Conservation (phyloP, 2,113 vertebrate genomes). For the Tiliqua scincoides region DNA sequence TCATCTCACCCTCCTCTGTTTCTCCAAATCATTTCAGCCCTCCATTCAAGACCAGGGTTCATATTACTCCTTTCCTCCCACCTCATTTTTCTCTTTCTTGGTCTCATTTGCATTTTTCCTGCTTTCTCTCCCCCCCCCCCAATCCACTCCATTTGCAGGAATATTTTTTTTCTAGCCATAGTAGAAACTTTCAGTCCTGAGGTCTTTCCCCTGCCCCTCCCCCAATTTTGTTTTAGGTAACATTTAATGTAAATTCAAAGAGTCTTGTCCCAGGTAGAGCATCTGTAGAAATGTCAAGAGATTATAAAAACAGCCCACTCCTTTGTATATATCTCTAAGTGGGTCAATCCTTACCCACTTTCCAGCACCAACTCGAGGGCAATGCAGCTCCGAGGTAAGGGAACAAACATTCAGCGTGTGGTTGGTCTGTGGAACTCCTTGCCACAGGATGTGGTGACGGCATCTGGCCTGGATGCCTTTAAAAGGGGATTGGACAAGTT, state of each 20-base stretch:
- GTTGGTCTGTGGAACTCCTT: no score
- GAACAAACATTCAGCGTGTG: no score
- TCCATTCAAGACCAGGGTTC: neutral
- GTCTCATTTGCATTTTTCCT: neutral
- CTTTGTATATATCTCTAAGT: no score
- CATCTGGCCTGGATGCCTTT: no score
- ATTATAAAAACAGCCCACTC: neutral
- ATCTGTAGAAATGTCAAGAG: neutral
- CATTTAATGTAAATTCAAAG: neutral
- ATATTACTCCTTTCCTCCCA: neutral
- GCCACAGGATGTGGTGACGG: no score
- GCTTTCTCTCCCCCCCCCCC: neutral
- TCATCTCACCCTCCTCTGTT: neutral
- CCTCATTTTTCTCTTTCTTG: neutral
- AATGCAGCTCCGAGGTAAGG: no score
- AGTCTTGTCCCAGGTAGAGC: neutral
- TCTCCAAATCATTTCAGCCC: neutral
- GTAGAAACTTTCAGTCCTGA: neutral
- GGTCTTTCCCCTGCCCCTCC: neutral
- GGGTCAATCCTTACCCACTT: no score
- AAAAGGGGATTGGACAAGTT: no score
- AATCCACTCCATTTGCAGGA: neutral
- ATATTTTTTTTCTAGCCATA: neutral
- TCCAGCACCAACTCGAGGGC: no score
- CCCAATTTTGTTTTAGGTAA: neutral